These are phyloP conservation scores for Balearica regulorum DNA, from an alignment of 2,797 vertebrate genomes.

Conservation along the genomic window DNA sequence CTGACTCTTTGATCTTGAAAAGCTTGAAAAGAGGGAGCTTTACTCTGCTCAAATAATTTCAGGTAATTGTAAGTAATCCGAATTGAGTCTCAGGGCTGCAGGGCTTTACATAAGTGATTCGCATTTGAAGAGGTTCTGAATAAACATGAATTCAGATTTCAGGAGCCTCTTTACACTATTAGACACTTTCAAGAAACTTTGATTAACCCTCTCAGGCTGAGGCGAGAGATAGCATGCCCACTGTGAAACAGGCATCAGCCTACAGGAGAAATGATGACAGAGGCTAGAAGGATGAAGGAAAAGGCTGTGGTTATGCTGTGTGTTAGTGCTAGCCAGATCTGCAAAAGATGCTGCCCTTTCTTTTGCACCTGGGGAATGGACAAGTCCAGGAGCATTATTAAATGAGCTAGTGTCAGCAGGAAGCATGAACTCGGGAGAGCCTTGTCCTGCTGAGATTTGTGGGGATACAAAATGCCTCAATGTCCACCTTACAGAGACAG, in stretches of 20 bases:
- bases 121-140: conserved; percentile 25
- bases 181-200: not conserved
- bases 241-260: not conserved
- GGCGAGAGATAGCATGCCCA: not conserved
- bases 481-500: not conserved
- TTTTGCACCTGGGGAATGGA: not conserved
- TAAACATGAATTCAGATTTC: conserved; percentile 41
- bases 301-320: not conserved
- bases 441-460: not conserved
- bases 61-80: conserved; percentile 60
- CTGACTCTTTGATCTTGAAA: conserved; percentile 67
- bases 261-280: not conserved
- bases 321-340: not conserved
- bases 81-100: conserved; percentile 47
- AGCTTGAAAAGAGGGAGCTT: conserved; percentile 43
- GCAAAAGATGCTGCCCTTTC: not conserved
- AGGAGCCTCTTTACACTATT: not conserved
- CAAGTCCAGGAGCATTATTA: not conserved
- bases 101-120: conserved; percentile 49
- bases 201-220: not conserved
- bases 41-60: conserved; percentile 44
- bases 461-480: not conserved
- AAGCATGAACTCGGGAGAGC: not conserved
- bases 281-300: not conserved
- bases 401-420: not conserved